Evolutionary conservation across 2,888 invertebrate genomes (phyloP).

Genomic region (Drosophila suboccidentalis): DNA sequence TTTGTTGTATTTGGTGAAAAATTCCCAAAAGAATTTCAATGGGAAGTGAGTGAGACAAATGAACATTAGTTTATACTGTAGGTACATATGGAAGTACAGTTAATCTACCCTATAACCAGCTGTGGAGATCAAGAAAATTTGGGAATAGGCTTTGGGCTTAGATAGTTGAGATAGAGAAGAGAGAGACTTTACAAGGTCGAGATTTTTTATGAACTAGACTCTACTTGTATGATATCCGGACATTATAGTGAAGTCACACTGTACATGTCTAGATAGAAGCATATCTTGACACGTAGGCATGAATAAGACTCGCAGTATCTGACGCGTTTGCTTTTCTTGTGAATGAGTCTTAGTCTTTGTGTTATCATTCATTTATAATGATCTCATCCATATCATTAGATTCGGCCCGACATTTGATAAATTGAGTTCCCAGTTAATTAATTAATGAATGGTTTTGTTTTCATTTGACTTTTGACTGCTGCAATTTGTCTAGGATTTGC

Average conservation of each 20-base stretch:
- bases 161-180: too few relatives aligned
- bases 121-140: not conserved
- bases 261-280: not conserved
- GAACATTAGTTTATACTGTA: not conserved
- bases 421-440: constrained; percentile 25
- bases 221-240: too few relatives aligned
- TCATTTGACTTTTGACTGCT: constrained; percentile 21
- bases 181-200: too few relatives aligned
- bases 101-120: not conserved
- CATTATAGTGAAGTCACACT: not conserved
- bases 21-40: constrained; percentile 11
- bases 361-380: constrained; percentile 42
- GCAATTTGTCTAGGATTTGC: constrained; percentile 17
- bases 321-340: constrained; percentile 22
- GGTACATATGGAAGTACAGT: not conserved
- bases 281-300: constrained; percentile 11
- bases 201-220: too few relatives aligned
- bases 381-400: constrained; percentile 42
- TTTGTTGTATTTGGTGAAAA: constrained; percentile 1
- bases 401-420: constrained; percentile 26
- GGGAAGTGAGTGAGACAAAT: constrained; percentile 21
- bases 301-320: constrained; percentile 18
- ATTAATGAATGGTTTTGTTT: constrained; percentile 30
- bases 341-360: constrained; percentile 20
- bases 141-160: not conserved